Percentiles rank a stretch among this genome's conserved stretches.
phyloP scores from a whole-genome alignment of 2,797 vertebrate species.

The Euthynnus affinis region DNA sequence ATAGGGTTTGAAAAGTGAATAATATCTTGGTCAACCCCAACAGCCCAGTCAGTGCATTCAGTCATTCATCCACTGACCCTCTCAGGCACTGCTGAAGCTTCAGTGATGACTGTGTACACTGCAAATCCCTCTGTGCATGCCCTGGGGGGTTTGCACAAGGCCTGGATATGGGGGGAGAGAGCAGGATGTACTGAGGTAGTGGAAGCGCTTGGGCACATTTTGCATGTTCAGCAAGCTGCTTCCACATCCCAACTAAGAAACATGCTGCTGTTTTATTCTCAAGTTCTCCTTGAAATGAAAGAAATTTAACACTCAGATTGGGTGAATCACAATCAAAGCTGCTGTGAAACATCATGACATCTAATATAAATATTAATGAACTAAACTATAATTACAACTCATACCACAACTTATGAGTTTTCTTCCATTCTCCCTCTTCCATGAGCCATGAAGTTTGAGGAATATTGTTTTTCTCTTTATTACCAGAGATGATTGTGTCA shows the following conservation, averaged over 20 bases:
- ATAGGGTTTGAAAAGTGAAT: neutral
- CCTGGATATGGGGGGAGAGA: conserved; percentile 34
- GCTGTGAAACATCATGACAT: neutral
- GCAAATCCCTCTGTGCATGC: conserved; percentile 85
- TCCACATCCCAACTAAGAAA: conserved; percentile 27
- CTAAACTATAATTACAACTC: neutral
- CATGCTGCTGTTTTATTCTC: neutral
- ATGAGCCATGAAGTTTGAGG: neutral
- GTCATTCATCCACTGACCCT: conserved; percentile 38
- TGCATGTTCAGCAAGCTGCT: conserved; percentile 82
- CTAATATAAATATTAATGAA: neutral
- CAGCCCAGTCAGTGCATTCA: conserved; percentile 1
- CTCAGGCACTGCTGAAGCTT: conserved; percentile 74
- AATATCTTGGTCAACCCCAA: conserved; percentile 1
- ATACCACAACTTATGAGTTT: neutral
- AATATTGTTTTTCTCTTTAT: too few relatives aligned
- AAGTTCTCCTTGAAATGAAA: neutral
- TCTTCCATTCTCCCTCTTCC: neutral
- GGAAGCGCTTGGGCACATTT: conserved; percentile 63
- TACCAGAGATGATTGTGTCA: neutral
- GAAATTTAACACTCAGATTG: neutral
- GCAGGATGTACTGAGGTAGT: conserved; percentile 52
- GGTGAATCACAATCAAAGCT: neutral
- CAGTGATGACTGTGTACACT: conserved; percentile 80
- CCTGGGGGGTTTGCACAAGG: conserved; percentile 71